These are phyloP conservation scores for Phyllostomus discolor DNA, from an alignment of 2,113 vertebrate species.

Conservation along the genomic window DNA sequence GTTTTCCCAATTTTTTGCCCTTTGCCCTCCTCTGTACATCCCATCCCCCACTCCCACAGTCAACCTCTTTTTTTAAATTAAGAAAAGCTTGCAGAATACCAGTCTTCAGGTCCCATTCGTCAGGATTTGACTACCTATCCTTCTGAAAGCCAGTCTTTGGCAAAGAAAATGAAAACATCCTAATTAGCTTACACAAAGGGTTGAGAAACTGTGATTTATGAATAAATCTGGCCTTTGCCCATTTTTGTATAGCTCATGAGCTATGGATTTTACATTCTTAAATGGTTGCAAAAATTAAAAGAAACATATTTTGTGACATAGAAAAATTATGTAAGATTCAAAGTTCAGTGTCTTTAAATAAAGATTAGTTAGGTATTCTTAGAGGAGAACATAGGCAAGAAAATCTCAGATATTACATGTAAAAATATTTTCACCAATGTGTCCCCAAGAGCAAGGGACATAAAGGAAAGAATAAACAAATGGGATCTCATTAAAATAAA, in stretches of 20 bases:
- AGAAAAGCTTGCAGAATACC: not conserved
- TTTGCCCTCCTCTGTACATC: no score
- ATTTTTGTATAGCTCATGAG: not conserved
- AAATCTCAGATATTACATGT: no score
- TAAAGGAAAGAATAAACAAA: no score
- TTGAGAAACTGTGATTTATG: not conserved
- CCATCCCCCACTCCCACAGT: no score
- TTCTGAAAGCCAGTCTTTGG: not conserved
- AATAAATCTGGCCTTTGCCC: not conserved
- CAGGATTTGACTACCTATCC: not conserved
- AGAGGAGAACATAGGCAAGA: no score
- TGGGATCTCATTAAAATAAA: no score
- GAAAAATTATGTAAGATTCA: not conserved
- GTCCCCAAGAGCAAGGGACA: no score
- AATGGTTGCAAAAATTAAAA: not conserved
- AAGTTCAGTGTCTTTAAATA: not conserved
- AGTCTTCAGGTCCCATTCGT: not conserved
- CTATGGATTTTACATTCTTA: not conserved
- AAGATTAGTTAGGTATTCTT: not conserved
- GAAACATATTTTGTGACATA: not conserved
- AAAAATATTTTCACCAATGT: no score
- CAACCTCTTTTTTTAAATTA: not conserved
- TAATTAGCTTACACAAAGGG: not conserved
- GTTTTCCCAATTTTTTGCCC: no score
- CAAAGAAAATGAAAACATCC: not conserved